Percentiles rank a stretch among this genome's conserved stretches.
Evolutionary conservation across 2,113 vertebrate species (phyloP).

Genomic region (Pao palembangensis): DNA sequence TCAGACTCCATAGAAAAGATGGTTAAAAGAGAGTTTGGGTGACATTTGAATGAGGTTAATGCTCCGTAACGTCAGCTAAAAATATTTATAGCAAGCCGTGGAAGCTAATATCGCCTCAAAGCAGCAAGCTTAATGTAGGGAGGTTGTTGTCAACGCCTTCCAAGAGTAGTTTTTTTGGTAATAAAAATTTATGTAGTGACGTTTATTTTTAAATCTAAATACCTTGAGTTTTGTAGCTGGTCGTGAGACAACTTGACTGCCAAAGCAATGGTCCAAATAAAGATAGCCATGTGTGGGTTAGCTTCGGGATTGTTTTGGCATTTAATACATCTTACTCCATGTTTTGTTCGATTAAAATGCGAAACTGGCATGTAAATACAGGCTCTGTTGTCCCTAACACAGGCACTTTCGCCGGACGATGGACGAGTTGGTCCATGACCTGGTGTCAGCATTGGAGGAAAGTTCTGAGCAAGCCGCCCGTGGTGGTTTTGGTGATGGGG

Average conservation of each 20-base stretch:
- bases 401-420: slow-evolving; percentile 98
- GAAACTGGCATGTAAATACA: neutral
- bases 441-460: slow-evolving; percentile 97
- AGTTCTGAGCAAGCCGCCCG: slow-evolving; percentile 96
- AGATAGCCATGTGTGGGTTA: neutral
- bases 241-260: neutral
- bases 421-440: slow-evolving; percentile 98
- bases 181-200: too few species aligned
- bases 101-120: neutral
- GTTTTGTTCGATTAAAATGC: too few species aligned
- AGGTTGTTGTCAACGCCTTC: too few species aligned
- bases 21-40: neutral
- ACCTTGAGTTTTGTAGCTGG: neutral
- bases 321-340: too few species aligned
- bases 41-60: neutral
- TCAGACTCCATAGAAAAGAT: neutral
- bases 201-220: too few species aligned
- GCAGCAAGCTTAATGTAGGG: neutral
- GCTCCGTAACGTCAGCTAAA: neutral
- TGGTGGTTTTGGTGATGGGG: slow-evolving; percentile 89
- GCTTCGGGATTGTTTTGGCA: neutral
- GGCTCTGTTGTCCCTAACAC: neutral
- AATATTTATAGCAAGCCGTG: neutral
- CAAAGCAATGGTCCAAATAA: neutral
- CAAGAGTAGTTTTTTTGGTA: too few species aligned